Evolutionary conservation across 2,113 vertebrate genomes (phyloP), one percentile per base, ranked within the genome.

Genomic region (Forbesichthys papilliferus): DNA sequence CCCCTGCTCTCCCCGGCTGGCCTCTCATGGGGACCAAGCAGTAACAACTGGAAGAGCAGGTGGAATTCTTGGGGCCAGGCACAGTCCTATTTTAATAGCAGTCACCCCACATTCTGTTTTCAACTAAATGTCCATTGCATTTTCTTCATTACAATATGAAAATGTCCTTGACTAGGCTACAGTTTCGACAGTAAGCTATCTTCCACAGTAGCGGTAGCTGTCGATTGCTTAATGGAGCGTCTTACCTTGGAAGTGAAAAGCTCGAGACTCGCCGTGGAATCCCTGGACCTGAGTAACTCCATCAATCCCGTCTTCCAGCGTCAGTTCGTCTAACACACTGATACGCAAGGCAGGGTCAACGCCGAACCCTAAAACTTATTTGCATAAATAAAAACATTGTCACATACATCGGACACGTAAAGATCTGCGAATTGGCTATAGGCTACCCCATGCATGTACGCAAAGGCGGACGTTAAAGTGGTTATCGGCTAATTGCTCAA

Each of bases 211-310:
- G 27, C 27, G 36, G 36, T 42, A 42, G 36, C 36, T 42, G 36
- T 42, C 36, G 36, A 42, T 42, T 8, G 36, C 36, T 5, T 7
- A 42, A 5, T 54, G 11, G 55, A 34, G 53, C 55, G 46, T 70
- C 73, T 86, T 94, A 95, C 66, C 97, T 97, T 95, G 91, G 73
- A 99, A 99, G 81, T 96, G 93, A 89, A 97, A 98, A 18, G 97
- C 97, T 95, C 91, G 95, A 83, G 95, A 96, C 82, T 96, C 95
- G 88, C 96, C 95, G 89, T 96, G 96, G 85, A 98, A 95, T 81
- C 97, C 97, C 48, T 94, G 94, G 71, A 99, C 97, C 88, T 98
- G 97, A 83, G 89, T 93, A 84, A 98, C 94, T 87, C 97, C 97
- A 47, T 92, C 88, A 62, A 93, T 90, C 54, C 94, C 91, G 66